Conservation (phyloP, 2,797 vertebrate species). For the Myoxocephalus aenaeus region DNA sequence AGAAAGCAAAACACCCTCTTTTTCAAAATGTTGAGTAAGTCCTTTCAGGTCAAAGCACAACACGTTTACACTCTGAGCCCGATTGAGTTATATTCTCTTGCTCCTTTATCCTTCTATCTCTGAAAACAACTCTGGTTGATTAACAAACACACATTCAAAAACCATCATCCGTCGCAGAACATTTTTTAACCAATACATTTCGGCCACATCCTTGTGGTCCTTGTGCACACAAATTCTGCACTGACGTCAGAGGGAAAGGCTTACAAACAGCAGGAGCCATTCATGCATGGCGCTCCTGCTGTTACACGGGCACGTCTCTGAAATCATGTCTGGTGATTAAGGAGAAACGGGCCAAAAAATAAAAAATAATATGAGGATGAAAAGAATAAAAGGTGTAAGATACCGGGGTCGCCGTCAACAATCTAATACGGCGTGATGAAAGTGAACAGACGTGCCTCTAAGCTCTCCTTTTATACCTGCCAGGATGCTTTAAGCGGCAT, state of each 20-base stretch:
- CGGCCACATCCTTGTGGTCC: neutral
- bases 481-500: constrained; percentile 48
- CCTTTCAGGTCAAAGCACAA: neutral
- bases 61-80: too few relatives aligned
- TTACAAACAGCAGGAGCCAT: constrained; percentile 25
- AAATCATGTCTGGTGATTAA: constrained; percentile 59
- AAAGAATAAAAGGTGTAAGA: constrained; percentile 29
- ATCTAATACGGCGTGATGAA: constrained; percentile 39
- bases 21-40: neutral
- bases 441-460: constrained; percentile 46
- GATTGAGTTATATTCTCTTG: too few relatives aligned
- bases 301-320: constrained; percentile 36
- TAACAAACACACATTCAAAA: too few relatives aligned
- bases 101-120: too few relatives aligned
- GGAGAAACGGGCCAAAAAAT: constrained; percentile 39
- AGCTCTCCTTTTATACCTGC: constrained; percentile 53
- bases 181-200: neutral
- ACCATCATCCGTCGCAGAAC: neutral
- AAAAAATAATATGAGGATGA: constrained; percentile 32
- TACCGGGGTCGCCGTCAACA: constrained; percentile 40
- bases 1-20: neutral
- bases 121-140: too few relatives aligned
- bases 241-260: constrained; percentile 35
- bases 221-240: constrained; percentile 20
- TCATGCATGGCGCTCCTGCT: constrained; percentile 26